Evolutionary conservation across 1,140 invertebrate species (phyloP), one percentile per base, ranked within the genome.

Genomic region (Dicyema japonicum): DNA sequence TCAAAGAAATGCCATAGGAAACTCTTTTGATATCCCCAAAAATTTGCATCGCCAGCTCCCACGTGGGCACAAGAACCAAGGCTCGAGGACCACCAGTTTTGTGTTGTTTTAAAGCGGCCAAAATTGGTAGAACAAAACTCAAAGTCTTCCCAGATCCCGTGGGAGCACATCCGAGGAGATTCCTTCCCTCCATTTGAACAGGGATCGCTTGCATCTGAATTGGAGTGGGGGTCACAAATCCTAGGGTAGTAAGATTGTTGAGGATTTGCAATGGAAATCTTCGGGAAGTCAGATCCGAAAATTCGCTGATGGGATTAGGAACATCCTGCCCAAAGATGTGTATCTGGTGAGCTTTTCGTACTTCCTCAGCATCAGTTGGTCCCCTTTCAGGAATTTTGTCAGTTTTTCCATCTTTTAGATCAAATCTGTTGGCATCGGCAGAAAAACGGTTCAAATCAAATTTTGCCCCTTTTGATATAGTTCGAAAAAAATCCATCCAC

Each of bases 171-270:
- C n/a, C n/a, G n/a, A n/a, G n/a, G n/a, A 32, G 13, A 11, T 24
- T 14, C 8, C 33, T 34, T 37, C 46, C 44, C 31, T 54, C 51
- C 24, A 82, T 42, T 64, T 90, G 66, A 19, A 69, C 58, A 9
- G 82, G 72, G 33, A 88, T 61, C 1, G 72, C 67, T 55, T 90
- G 78, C 60, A 75, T 70, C 53, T 94, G 82, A 38, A 92, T 69
- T 0, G 76, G 65, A 5, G 82, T 88, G 6, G 80, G 80, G 29
- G 57, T 51, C 1, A 42, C 41, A 40, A 80, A 88, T 1, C 66
- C 65, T 40, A 63, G 64, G 15, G 57, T 53, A 15, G 43, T 47
- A 2, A 88, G 54, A 43, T 76, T 85, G 19, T 65, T 43, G 8
- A 69, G 42, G 1, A 88, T 41, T 25, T 57, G 49, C 4, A 37